Base-by-base conservation (phyloP, 2,888 invertebrate species). In the Balanococcus diminutus region DNA sequence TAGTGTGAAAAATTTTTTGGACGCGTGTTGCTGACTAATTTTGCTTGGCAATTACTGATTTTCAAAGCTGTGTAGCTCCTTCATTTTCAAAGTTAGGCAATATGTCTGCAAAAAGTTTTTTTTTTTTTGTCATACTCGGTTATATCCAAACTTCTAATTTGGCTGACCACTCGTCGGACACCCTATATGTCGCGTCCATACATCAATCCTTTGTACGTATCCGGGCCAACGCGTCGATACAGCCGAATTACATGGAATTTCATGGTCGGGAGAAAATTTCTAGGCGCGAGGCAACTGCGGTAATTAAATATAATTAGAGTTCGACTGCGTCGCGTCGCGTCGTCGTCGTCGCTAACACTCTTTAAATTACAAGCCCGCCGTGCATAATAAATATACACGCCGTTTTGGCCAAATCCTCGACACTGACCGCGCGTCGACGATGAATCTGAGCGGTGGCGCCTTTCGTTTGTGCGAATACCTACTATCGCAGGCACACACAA, bases 261-360 rank as follows among this genome's bases (percentile, higher is more conserved):
- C 19, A 67, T 14, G 28, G 2, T 2, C 11, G 11, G 0, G 25
- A 25, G 61, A 67, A 67, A 22, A 25, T 67, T 67, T 67, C 61
- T 25, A 9, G n/a, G 32, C 75, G 75, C 32, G 6, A 19, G n/a
- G 19, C 51, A 51, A 51, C n/a, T n/a, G 32, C 32, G 32, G 75
- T 75, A 75, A 75, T 75, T 75, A 75, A 75, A 75, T 75, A 75
- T 75, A 75, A 75, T 75, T 75, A 75, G n/a, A 75, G 75, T 32
- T 75, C 36, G 1, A 32, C 32, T 11, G 61, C 61, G 61, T 67
- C 11, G 28, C n/a, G n/a, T n/a, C n/a, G n/a, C n/a, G n/a, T n/a
- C n/a, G n/a, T n/a, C n/a, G n/a, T n/a, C n/a, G 31, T 72, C 72
- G 72, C 19, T 75, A 75, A 75, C 75, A 75, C 75, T 75, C 75